A percentile compares a stretch with the other conserved stretches of the same genome.
These are phyloP conservation scores for Carlito syrichta DNA, from an alignment of 2,113 vertebrate genomes.

Conservation along the genomic window DNA sequence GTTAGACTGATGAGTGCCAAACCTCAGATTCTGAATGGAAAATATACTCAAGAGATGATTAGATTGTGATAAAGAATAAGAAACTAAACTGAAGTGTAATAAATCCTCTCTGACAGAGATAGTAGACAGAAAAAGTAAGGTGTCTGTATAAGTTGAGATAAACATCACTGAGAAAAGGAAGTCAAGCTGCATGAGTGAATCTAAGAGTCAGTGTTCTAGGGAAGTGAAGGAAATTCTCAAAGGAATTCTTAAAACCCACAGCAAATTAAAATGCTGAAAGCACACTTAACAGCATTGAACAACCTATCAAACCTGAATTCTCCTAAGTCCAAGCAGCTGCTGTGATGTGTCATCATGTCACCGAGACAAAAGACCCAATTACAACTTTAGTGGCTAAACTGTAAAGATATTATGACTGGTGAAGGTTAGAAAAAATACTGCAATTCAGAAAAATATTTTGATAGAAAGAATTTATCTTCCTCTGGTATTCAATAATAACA, in stretches of 20 bases:
- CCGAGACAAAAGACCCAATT: constrained; percentile 63
- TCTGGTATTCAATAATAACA: constrained; percentile 14
- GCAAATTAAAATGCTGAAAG: constrained; percentile 53
- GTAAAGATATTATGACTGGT: constrained; percentile 29
- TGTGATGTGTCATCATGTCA: constrained; percentile 35
- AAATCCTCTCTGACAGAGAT: constrained; percentile 27
- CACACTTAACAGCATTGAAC: not conserved
- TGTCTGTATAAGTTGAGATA: constrained; percentile 1
- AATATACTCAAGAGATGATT: constrained; percentile 29
- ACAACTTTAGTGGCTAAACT: constrained; percentile 27
- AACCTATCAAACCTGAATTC: constrained; percentile 49
- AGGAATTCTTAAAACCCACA: constrained; percentile 47
- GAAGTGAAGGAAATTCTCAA: constrained; percentile 53
- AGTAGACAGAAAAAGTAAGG: not conserved
- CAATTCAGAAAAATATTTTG: constrained; percentile 2
- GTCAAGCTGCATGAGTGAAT: not conserved
- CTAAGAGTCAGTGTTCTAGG: constrained; percentile 43
- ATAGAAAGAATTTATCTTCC: not conserved
- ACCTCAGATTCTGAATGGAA: constrained; percentile 30
- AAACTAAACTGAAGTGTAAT: not conserved
- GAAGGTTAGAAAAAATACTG: not conserved
- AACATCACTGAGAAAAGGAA: constrained; percentile 11
- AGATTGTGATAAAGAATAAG: not conserved
- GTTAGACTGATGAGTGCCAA: constrained; percentile 13
- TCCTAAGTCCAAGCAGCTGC: constrained; percentile 54